These are phyloP conservation scores for Leptinotarsa texana DNA, from an alignment of 1,140 invertebrate species.

Conservation along the genomic window DNA sequence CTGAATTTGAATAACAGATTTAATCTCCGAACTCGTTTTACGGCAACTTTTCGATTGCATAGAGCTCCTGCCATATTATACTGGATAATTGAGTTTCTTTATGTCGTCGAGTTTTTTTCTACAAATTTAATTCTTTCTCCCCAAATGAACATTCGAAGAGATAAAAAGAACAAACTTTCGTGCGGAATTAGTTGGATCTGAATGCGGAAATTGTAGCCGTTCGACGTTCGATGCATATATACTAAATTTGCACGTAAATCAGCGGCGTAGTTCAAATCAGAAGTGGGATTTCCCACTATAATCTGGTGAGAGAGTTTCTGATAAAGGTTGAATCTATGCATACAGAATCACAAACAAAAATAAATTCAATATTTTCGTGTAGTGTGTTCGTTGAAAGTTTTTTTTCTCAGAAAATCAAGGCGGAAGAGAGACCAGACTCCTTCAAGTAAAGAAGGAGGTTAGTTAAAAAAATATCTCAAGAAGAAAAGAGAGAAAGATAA, in stretches of 20 bases:
- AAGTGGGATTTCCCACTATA: neutral
- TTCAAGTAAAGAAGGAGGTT: too few species aligned
- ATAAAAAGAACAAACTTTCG: neutral
- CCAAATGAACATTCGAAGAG: too few species aligned
- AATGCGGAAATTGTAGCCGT: neutral
- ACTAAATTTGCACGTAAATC: neutral
- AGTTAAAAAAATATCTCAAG: too few species aligned
- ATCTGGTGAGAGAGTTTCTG: too few species aligned
- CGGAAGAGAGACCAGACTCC: too few species aligned
- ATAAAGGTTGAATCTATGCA: too few species aligned
- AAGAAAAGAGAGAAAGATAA: too few species aligned
- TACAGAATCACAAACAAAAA: too few species aligned
- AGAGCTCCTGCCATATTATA: neutral
- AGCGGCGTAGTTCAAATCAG: neutral
- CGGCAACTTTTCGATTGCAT: neutral
- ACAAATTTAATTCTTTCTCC: neutral
- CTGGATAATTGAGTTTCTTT: neutral
- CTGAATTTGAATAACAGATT: constrained; percentile 5
- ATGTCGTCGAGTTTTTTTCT: neutral
- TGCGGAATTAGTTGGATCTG: neutral
- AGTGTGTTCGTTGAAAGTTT: too few species aligned
- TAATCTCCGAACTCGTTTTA: neutral
- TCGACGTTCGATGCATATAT: neutral
- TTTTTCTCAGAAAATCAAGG: too few species aligned
- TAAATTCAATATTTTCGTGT: too few species aligned